A percentile compares a stretch with the other conserved stretches of the same genome.
Conservation (phyloP, 2,797 vertebrate species). For the Karalla daura region DNA sequence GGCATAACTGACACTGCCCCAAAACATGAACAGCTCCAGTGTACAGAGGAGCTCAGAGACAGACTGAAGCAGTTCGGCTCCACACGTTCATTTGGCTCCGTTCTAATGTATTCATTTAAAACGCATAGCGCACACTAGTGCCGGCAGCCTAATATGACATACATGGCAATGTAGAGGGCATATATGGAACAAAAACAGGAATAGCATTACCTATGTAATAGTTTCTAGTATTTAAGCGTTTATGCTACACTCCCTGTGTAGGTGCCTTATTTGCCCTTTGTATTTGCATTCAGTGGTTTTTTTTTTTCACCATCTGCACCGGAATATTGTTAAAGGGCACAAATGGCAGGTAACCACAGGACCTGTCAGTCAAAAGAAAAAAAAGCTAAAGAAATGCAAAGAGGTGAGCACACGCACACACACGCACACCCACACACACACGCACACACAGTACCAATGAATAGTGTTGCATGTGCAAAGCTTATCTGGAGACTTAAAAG, state of each 20-base stretch:
- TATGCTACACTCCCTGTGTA: no score
- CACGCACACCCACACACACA: no score
- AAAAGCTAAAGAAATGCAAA: conserved; percentile 59
- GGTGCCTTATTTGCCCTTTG: conserved; percentile 17
- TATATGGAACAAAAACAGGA: no score
- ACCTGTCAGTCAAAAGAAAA: conserved; percentile 55
- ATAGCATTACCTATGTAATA: no score
- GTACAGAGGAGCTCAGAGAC: conserved; percentile 24
- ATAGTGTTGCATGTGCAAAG: conserved; percentile 50
- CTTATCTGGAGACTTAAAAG: conserved; percentile 60
- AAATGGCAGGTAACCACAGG: conserved; percentile 46
- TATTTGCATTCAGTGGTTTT: conserved; percentile 3
- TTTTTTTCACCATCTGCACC: conserved; percentile 47
- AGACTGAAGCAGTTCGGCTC: conserved; percentile 23
- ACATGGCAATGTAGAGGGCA: conserved; percentile 28
- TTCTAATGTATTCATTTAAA: no score
- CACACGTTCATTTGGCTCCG: conserved; percentile 38
- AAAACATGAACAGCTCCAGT: conserved; percentile 46
- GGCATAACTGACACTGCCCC: conserved; percentile 69
- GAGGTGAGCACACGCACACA: no score
- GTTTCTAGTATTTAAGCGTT: no score
- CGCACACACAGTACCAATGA: conserved; percentile 47
- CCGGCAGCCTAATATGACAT: conserved; percentile 21
- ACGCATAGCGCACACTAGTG: no score
- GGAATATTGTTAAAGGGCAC: conserved; percentile 51